Conservation (phyloP, 2,113 vertebrate genomes). For the Scatophagus argus region DNA sequence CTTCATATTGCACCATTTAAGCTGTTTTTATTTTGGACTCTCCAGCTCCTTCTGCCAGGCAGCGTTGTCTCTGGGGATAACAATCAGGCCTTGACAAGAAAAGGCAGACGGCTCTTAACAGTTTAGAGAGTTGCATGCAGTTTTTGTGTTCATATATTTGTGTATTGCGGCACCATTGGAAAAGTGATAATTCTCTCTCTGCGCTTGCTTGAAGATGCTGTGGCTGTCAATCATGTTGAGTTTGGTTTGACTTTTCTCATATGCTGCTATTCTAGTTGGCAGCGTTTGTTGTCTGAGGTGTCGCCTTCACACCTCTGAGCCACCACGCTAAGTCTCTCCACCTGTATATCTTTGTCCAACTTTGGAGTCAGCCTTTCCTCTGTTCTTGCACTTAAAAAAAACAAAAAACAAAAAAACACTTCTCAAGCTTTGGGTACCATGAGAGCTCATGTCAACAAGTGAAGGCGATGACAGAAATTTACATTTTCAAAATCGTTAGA, state of each 20-base stretch:
- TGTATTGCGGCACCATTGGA: slow-evolving; percentile 15
- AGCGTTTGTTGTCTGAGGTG: background rate
- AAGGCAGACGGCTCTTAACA: slow-evolving; percentile 59
- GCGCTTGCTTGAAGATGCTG: slow-evolving; percentile 20
- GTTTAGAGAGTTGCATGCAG: slow-evolving; percentile 50
- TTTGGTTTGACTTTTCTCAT: background rate
- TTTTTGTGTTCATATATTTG: slow-evolving; percentile 36
- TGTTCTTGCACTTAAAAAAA: background rate
- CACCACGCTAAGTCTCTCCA: background rate
- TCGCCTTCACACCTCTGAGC: slow-evolving; percentile 7
- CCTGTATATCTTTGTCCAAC: background rate
- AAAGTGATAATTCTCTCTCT: slow-evolving; percentile 44
- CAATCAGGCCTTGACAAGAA: slow-evolving; percentile 55
- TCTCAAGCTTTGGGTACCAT: background rate
- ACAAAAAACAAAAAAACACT: background rate
- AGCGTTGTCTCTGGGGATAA: slow-evolving; percentile 60
- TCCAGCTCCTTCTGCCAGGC: slow-evolving; percentile 61
- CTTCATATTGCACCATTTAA: slow-evolving; percentile 82
- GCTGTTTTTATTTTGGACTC: slow-evolving; percentile 79
- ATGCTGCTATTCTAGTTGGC: slow-evolving; percentile 17
- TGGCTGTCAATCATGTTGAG: slow-evolving; percentile 30
- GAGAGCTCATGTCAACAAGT: background rate
- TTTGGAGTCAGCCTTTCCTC: background rate
- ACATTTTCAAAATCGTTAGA: slow-evolving; percentile 11
- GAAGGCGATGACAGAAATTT: slow-evolving; percentile 1